Evolutionary conservation across 2,888 invertebrate genomes (phyloP), one percentile per base, ranked within the genome.

Genomic region (Scaptomyza reducta): DNA sequence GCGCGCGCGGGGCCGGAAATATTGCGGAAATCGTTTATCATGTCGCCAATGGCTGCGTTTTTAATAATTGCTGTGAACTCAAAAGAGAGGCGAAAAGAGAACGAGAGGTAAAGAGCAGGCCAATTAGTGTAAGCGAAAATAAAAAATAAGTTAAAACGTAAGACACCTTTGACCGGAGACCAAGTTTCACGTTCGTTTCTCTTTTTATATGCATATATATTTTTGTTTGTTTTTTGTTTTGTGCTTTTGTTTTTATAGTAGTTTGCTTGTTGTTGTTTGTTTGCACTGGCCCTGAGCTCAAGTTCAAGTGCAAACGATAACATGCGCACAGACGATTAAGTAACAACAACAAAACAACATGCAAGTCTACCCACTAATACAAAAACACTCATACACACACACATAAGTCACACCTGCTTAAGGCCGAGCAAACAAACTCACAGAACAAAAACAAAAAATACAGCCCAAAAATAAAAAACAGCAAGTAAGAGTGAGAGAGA

Each of bases 241-340:
- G 10, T 72, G 42, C 61, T 60, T 56, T n/a, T 69, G 44, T 63
- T 60, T 56, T n/a, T 44, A 55, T 53, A 31, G 33, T 64, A 27
- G 33, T 64, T 57, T 63, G 35, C 62, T 70, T 60, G 45, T 47
- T 47, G 33, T 22, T 59, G 41, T 66, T 53, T 65, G 44, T 35
- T 75, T 71, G 58, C 58, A 42, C 51, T 68, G 74, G 65, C 70
- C 74, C 70, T 74, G 70, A 66, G 76, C 82, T 80, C 87, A 89
- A 89, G 89, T 89, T 89, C 89, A 89, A 89, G 89, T 87, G 81
- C 87, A 88, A 71, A 71, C 78, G 81, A 87, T 87, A 88, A 81
- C 77, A 87, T 77, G 79, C 33, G 56, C 71, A 71, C 74, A 74
- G 71, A 42, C 79, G 87, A 78, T 85, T 87, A 75, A 74, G 79